Conservation (phyloP, 2,113 vertebrate species). For the Desmodus rotundus region DNA sequence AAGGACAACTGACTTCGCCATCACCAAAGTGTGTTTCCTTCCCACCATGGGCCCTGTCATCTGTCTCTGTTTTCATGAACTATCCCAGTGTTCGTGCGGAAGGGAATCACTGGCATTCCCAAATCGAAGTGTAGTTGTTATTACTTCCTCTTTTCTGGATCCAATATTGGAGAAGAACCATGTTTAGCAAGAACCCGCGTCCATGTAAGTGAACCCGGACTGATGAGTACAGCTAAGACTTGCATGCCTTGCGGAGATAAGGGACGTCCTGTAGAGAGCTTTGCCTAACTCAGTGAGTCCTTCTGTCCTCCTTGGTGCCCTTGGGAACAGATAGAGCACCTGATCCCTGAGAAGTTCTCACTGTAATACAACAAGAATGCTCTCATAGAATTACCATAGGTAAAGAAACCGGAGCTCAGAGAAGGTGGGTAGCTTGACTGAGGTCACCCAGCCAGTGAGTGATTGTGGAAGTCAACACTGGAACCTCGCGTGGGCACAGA, state of each 20-base stretch:
- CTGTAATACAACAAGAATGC: background rate
- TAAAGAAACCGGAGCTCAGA: background rate
- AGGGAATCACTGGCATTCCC: background rate
- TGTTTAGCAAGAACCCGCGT: background rate
- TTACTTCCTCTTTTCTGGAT: background rate
- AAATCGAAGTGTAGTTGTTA: background rate
- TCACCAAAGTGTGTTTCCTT: background rate
- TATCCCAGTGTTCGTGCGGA: fast-evolving
- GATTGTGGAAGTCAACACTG: background rate
- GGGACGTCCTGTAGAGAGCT: background rate
- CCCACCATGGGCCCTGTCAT: fast-evolving
- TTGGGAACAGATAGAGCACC: background rate
- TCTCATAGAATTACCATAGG: background rate
- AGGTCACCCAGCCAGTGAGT: background rate
- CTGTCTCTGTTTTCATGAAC: too few species aligned
- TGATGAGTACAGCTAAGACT: background rate
- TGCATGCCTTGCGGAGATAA: background rate
- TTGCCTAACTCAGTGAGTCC: background rate
- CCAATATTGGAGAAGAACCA: background rate
- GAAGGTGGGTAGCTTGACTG: background rate
- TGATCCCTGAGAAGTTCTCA: background rate
- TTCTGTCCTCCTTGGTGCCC: background rate
- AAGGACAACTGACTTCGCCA: background rate
- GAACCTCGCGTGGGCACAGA: background rate
- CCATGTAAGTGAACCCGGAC: too few species aligned